Evolutionary conservation across 2,888 invertebrate genomes (phyloP).

Genomic region (Tineola bisselliella): DNA sequence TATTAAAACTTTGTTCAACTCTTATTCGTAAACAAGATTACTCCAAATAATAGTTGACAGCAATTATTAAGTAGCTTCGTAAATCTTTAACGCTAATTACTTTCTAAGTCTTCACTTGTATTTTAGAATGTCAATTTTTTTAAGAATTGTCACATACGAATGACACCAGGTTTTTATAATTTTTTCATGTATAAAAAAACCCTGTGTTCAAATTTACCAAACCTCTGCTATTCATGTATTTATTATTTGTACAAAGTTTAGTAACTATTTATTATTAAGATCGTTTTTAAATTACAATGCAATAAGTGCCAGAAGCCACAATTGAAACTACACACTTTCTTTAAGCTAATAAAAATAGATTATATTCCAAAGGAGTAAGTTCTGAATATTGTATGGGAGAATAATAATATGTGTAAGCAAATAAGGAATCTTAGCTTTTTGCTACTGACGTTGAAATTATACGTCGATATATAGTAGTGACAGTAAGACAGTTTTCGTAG

Average conservation of each 20-base stretch:
- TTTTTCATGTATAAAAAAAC: too few relatives aligned
- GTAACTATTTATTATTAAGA: too few relatives aligned
- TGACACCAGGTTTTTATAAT: too few relatives aligned
- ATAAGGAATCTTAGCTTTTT: neutral
- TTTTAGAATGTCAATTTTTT: too few relatives aligned
- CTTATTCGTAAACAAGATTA: neutral
- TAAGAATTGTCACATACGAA: too few relatives aligned
- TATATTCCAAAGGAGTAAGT: neutral
- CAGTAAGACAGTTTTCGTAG: neutral
- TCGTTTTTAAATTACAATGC: neutral
- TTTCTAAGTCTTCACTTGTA: too few relatives aligned
- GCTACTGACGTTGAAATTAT: neutral
- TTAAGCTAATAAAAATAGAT: neutral
- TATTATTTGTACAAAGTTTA: too few relatives aligned
- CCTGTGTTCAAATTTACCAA: too few relatives aligned
- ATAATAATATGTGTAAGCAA: neutral
- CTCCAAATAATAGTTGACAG: neutral
- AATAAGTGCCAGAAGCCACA: neutral
- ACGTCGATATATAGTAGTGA: neutral
- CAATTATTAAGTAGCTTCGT: neutral
- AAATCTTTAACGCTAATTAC: too few relatives aligned
- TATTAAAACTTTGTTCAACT: neutral
- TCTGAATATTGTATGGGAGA: neutral
- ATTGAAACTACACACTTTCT: neutral
- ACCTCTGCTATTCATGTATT: too few relatives aligned